Percentiles rank a stretch among this genome's conserved stretches.
Conservation (phyloP, 2,888 invertebrate species). For the Dryobotodes eremita region DNA sequence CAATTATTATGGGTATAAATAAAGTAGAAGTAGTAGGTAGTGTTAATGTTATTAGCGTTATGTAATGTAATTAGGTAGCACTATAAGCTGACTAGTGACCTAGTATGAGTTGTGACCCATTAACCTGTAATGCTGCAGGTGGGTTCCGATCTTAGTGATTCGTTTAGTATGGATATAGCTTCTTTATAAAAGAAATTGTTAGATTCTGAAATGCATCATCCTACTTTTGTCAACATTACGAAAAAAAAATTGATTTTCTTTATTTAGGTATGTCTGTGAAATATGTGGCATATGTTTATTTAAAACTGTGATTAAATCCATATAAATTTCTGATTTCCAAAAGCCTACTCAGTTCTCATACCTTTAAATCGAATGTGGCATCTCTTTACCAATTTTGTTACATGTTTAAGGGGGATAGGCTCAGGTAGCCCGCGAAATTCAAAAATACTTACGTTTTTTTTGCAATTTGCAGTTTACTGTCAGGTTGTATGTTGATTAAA, state of each 20-base stretch:
- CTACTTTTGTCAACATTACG: not conserved
- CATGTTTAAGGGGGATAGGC: not conserved
- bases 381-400: not conserved
- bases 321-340: not conserved
- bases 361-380: not conserved
- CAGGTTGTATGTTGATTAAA: no score
- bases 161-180: not conserved
- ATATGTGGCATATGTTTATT: not conserved
- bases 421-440: no score
- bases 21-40: not conserved
- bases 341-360: not conserved
- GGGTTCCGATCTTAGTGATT: not conserved
- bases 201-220: not conserved
- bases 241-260: not conserved
- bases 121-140: slow-evolving; percentile 22
- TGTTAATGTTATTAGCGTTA: slow-evolving; percentile 9
- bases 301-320: not conserved
- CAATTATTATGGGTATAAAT: not conserved
- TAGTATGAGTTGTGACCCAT: slow-evolving; percentile 17
- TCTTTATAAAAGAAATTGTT: not conserved
- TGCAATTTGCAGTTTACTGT: no score
- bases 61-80: slow-evolving; percentile 43
- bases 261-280: not conserved
- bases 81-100: slow-evolving; percentile 35
- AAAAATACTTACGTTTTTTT: no score